Percentiles rank a stretch among this genome's conserved stretches.
Evolutionary conservation across 2,888 invertebrate genomes (phyloP).

Genomic region (Rhodophaea formosa): DNA sequence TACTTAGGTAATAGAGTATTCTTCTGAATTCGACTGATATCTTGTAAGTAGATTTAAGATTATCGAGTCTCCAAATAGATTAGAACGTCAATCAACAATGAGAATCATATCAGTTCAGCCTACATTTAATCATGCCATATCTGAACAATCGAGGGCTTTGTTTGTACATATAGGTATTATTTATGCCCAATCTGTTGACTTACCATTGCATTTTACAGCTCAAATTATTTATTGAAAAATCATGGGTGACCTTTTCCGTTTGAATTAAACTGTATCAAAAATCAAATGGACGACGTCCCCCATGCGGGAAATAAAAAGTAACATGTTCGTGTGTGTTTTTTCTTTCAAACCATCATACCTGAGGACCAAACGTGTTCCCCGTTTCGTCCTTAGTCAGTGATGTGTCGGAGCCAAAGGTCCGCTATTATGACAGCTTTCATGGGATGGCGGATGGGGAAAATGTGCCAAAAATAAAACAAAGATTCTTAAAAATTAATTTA

Average conservation of each 20-base stretch:
- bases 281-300: conserved; percentile 76
- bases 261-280: conserved; percentile 43
- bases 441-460: too few relatives aligned
- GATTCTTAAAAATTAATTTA: conserved; percentile 73
- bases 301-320: conserved; percentile 57
- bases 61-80: conserved; percentile 31
- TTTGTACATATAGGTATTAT: conserved; percentile 68
- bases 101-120: conserved; percentile 12
- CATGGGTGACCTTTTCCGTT: conserved; percentile 79
- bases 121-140: conserved; percentile 43
- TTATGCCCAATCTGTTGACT: conserved; percentile 48
- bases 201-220: conserved; percentile 47
- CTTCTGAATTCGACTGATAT: conserved; percentile 75
- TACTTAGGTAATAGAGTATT: conserved; percentile 54
- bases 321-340: conserved; percentile 15
- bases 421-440: too few relatives aligned
- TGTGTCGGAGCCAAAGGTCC: too few relatives aligned
- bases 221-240: conserved; percentile 65
- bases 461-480: conserved; percentile 33
- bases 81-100: conserved; percentile 1
- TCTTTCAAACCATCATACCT: background rate
- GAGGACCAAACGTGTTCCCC: too few relatives aligned
- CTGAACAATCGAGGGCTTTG: conserved; percentile 45
- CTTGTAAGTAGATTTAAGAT: conserved; percentile 65
- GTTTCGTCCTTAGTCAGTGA: too few relatives aligned